A percentile compares a stretch with the other conserved stretches of the same genome.
These are phyloP conservation scores for Graphium colonna DNA, from an alignment of 2,888 invertebrate species.

Conservation along the genomic window DNA sequence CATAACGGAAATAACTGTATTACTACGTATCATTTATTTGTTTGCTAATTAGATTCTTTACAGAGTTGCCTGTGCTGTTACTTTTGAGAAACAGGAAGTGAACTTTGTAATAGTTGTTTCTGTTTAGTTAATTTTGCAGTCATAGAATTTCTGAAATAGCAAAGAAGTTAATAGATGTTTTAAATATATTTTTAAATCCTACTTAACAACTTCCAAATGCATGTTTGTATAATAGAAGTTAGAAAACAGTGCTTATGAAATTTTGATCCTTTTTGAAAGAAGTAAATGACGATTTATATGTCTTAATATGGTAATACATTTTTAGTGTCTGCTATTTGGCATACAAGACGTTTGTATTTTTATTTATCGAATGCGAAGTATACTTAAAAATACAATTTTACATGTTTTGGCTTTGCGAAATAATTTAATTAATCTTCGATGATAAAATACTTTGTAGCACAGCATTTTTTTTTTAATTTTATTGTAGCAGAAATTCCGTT, in stretches of 20 bases:
- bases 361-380: neutral
- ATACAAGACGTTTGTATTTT: neutral
- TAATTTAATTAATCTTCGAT: neutral
- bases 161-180: too few relatives aligned
- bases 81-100: neutral
- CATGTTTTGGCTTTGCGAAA: conserved; percentile 10
- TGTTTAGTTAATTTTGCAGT: neutral
- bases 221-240: too few relatives aligned
- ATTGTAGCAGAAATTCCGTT: neutral
- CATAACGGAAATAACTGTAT: neutral
- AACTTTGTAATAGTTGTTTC: neutral
- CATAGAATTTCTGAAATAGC: too few relatives aligned
- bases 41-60: neutral
- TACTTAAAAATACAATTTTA: neutral
- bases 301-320: neutral
- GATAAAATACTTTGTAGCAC: neutral
- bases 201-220: too few relatives aligned
- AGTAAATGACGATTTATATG: neutral
- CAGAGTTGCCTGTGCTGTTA: neutral
- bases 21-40: neutral
- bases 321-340: neutral
- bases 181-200: too few relatives aligned
- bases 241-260: too few relatives aligned
- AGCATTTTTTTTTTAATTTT: neutral
- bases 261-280: neutral